Evolutionary conservation across 2,797 vertebrate genomes (phyloP), one percentile per base, ranked within the genome.

Genomic region (Bryconaethiops microstoma): DNA sequence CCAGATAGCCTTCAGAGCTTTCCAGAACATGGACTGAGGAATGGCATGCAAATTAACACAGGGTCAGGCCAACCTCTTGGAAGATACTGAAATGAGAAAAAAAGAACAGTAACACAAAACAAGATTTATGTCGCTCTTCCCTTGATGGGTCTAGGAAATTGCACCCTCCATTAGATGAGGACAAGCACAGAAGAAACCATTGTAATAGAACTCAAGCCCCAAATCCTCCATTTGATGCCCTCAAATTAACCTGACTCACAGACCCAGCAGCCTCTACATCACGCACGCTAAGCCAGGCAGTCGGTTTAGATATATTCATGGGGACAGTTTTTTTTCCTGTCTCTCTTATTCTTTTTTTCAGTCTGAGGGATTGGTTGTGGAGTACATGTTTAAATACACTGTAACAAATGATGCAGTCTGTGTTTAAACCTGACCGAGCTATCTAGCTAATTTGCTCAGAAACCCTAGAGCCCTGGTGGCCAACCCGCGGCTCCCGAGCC

Each of bases 361-460:
- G 7, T 57, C 81, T 82, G 82, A 29, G 78, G 81, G 82, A 86
- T 88, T 86, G 86, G 86, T 91, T 79, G 88, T 87, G 83, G 89
- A 91, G 91, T 92, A 92, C 90, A 91, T 92, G 88, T 93, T 93
- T 93, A 92, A 94, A 93, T 91, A 93, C 86, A 89, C 86, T 78
- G 86, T 87, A 90, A 92, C 89, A 88, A 91, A 92, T 84, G 86
- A 88, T 78, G 88, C 82, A 85, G 88, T 90, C 93, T 92, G 93
- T 93, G 91, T 91, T 94, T 94, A 94, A 94, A 91, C 92, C 91
- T 93, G 92, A 93, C 92, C 89, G 91, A 92, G 85, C 91, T 88
- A 90, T 90, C 85, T 74, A 90, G 89, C 90, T 94, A 93, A 94
- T 95, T 94, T 94, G 83, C 93, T 92, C 88, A 86, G 86, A 93